phyloP scores from a whole-genome alignment of 2,113 vertebrate species.

The Rousettus leschenaultii region DNA sequence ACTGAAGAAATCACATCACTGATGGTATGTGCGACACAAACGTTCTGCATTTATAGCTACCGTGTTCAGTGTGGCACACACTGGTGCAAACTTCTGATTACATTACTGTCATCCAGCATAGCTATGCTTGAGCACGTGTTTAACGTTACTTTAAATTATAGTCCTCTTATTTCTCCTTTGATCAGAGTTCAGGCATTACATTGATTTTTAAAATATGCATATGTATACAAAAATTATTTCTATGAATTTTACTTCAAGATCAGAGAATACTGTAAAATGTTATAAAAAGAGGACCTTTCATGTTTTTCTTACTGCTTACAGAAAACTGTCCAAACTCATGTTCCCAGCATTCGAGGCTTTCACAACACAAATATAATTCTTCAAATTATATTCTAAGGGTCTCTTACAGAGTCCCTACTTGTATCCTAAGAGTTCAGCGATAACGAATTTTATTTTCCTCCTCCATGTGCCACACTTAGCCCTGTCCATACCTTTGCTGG shows the following conservation, averaged over 20 bases:
- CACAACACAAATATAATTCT: not conserved
- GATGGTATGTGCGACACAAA: not conserved
- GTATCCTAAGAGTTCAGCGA: not conserved
- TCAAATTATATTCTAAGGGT: not conserved
- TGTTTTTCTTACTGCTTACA: not conserved
- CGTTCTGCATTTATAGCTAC: not conserved
- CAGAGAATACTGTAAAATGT: not conserved
- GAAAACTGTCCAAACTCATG: not conserved
- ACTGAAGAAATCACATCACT: not conserved
- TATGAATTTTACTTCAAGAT: conserved; percentile 21
- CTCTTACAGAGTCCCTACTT: not conserved
- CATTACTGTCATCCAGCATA: not conserved
- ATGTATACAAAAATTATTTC: not conserved
- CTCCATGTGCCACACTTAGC: not conserved
- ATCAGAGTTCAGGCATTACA: not conserved
- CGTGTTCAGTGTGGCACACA: not conserved
- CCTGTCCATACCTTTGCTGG: not conserved
- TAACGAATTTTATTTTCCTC: not conserved
- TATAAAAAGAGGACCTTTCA: not conserved
- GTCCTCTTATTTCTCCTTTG: not conserved
- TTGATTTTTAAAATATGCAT: not conserved
- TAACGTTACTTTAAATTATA: not conserved
- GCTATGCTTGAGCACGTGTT: not conserved
- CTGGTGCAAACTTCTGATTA: not conserved
- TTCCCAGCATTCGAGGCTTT: not conserved